Conservation (phyloP, 2,113 vertebrate genomes). For the Salminus brasiliensis region DNA sequence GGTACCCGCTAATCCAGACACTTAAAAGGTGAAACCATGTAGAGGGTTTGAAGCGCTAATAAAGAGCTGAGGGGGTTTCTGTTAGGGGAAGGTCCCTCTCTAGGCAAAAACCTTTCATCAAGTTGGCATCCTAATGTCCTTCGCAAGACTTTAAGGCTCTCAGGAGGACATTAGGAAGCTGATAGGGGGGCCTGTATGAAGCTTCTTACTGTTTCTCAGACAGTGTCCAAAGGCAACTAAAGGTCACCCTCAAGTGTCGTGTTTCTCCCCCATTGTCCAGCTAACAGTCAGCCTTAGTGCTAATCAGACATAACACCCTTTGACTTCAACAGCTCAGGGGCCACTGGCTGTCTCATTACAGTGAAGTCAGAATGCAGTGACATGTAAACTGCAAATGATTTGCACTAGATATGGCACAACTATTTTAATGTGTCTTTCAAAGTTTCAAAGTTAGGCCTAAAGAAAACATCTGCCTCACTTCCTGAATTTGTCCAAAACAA, state of each 20-base stretch:
- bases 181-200: slow-evolving; percentile 29
- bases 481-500: neutral
- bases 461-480: neutral
- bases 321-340: neutral
- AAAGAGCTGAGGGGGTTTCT: slow-evolving; percentile 31
- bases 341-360: neutral
- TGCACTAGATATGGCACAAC: neutral
- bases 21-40: slow-evolving; percentile 27
- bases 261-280: slow-evolving; percentile 44
- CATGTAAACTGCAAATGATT: neutral
- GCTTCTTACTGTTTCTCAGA: slow-evolving; percentile 41
- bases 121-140: slow-evolving; percentile 26
- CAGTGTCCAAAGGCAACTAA: slow-evolving; percentile 3
- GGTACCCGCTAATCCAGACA: slow-evolving; percentile 41
- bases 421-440: neutral
- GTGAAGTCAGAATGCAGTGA: neutral
- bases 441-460: neutral
- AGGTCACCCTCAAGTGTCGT: slow-evolving; percentile 43
- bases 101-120: slow-evolving; percentile 35
- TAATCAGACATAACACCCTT: slow-evolving; percentile 1
- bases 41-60: slow-evolving; percentile 24
- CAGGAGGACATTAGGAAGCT: slow-evolving; percentile 15
- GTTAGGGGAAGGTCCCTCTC: slow-evolving; percentile 21
- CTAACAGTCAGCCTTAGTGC: slow-evolving; percentile 28
- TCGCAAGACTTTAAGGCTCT: slow-evolving; percentile 21